Base-by-base conservation (phyloP, 2,888 invertebrate genomes). In the Tetheella fluctuosa region DNA sequence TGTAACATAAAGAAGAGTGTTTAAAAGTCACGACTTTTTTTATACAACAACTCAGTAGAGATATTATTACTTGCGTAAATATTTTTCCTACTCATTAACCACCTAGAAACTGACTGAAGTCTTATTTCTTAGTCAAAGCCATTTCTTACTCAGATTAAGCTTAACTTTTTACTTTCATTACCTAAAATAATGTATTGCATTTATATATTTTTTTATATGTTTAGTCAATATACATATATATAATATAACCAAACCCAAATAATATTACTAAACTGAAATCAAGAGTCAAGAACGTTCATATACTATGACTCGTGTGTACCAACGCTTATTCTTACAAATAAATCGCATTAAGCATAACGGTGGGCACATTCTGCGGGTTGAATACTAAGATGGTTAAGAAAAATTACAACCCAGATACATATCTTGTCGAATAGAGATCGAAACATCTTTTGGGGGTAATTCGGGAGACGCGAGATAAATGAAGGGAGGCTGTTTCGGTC, bases 321-420 rank as follows among this genome's bases (percentile, higher is more conserved):
- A n/a, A 4, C 23, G 23, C 4, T 55, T 55, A 55, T 55, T 55
- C 23, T 20, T 37, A 60, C 61, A 69, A 68, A 76, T 79, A 76
- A 76, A 76, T 70, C 73, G 74, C 81, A 84, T 83, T 85, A 84
- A 77, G 77, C 76, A 80, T 80, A 81, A 79, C 78, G 77, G 76
- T 69, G 68, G 76, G 77, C 71, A 74, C 76, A 77, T 74, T 78
- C 77, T 85, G 83, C 77, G 84, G 76, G 80, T 73, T 83, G 88
- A 87, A 88, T 88, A 87, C 85, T 87, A 85, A 83, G 72, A 81
- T 77, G 81, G 76, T 71, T 76, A 80, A 86, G 86, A 88, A 86
- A 90, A 89, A 89, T 90, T 89, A 90, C 86, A 78, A 73, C 72
- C 79, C 75, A 78, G 84, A 86, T 86, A 83, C 83, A 84, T 86